Conservation (phyloP, 2,797 vertebrate genomes). For the Chloroceryle inda region DNA sequence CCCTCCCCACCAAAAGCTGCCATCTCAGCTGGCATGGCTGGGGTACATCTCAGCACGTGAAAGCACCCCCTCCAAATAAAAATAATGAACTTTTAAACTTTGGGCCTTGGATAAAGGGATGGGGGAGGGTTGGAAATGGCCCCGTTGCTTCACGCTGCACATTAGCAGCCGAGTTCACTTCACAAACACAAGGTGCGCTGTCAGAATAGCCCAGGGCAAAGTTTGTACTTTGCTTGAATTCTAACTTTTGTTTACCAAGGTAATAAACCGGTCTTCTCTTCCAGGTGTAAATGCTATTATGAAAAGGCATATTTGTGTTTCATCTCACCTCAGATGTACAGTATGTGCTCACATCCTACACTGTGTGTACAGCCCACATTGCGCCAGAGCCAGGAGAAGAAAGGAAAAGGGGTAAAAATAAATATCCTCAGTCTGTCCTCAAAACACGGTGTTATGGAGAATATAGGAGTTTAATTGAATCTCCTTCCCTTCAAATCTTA, state of each 20-base stretch:
- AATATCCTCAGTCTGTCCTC: neutral
- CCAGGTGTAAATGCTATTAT: slow-evolving; percentile 86
- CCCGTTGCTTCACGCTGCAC: slow-evolving; percentile 70
- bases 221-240: slow-evolving; percentile 87
- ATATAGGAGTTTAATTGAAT: neutral
- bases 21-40: accelerated
- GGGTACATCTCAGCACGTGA: neutral
- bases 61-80: neutral
- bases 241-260: slow-evolving; percentile 84
- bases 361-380: slow-evolving; percentile 37
- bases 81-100: slow-evolving; percentile 68
- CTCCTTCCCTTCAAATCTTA: neutral
- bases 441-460: neutral
- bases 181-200: slow-evolving; percentile 82
- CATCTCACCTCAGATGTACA: slow-evolving; percentile 80
- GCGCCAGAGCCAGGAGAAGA: slow-evolving; percentile 7
- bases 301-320: slow-evolving; percentile 82
- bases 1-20: neutral
- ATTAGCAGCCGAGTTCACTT: slow-evolving; percentile 72
- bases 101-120: slow-evolving; percentile 17
- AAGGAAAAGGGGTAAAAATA: slow-evolving; percentile 19
- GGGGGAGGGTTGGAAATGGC: slow-evolving; percentile 5
- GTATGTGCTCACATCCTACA: slow-evolving; percentile 76
- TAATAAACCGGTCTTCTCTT: slow-evolving; percentile 82
- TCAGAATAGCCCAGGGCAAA: slow-evolving; percentile 84